These are phyloP conservation scores for Dione juno DNA, from an alignment of 2,888 invertebrate species.

Conservation along the genomic window DNA sequence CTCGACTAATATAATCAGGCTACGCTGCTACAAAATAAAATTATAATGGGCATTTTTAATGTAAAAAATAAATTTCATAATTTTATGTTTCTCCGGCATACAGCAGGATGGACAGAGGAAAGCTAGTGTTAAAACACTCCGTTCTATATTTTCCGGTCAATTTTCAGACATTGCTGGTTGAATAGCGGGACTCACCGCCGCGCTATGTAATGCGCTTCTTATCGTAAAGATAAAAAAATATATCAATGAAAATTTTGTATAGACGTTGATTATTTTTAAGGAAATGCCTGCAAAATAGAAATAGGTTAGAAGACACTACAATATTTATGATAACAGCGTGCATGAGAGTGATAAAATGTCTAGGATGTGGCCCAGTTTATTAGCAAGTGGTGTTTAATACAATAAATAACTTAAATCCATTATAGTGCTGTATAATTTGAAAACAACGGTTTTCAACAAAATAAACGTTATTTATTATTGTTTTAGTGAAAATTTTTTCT, in stretches of 20 bases:
- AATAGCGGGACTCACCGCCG: too few species aligned
- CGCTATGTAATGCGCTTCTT: too few species aligned
- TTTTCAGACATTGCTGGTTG: too few species aligned
- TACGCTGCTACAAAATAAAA: background rate
- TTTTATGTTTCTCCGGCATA: too few species aligned
- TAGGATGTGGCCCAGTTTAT: constrained; percentile 23
- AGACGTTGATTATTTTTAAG: background rate
- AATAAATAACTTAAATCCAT: background rate
- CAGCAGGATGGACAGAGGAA: too few species aligned
- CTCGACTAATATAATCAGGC: constrained; percentile 8
- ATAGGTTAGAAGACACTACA: constrained; percentile 37
- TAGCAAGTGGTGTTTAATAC: background rate
- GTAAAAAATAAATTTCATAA: too few species aligned
- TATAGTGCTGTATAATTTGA: background rate
- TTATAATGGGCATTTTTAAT: background rate
- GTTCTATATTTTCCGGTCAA: too few species aligned
- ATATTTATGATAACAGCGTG: constrained; percentile 34
- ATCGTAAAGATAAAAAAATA: background rate
- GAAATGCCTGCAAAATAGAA: constrained; percentile 16
- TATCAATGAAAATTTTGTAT: too few species aligned
- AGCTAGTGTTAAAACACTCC: too few species aligned
- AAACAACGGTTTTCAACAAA: background rate
- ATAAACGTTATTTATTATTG: background rate
- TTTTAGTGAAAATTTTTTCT: too few species aligned
- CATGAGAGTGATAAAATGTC: constrained; percentile 28